Evolutionary conservation across 2,797 vertebrate species (phyloP).

Genomic region (Schizothorax lantsangensis): DNA sequence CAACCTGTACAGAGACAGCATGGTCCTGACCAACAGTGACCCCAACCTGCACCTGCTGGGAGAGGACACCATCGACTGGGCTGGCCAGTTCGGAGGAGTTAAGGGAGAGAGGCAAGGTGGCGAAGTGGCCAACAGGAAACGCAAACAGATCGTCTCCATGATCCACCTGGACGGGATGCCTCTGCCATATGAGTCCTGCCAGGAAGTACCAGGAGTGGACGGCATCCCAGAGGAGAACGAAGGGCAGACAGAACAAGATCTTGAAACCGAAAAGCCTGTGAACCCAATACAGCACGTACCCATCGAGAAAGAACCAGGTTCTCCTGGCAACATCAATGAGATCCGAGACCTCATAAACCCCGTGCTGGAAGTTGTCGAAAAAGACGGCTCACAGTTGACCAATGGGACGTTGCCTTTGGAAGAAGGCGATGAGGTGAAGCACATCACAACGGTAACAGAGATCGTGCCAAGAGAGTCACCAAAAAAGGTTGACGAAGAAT

Average conservation of each 20-base stretch:
- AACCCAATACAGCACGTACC: background rate
- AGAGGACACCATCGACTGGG: constrained; percentile 87
- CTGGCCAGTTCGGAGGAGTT: constrained; percentile 69
- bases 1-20: constrained; percentile 96
- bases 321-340: constrained; percentile 76
- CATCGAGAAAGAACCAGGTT: constrained; percentile 57
- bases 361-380: constrained; percentile 68
- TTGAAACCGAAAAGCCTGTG: constrained; percentile 33
- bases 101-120: constrained; percentile 45
- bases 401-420: constrained; percentile 69
- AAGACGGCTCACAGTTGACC: background rate
- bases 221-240: constrained; percentile 76
- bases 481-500: constrained; percentile 42
- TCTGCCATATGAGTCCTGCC: constrained; percentile 79
- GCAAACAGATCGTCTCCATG: constrained; percentile 93
- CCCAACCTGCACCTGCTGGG: constrained; percentile 91
- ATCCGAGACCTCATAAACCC: constrained; percentile 82
- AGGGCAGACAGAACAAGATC: constrained; percentile 32
- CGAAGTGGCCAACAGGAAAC: constrained; percentile 69
- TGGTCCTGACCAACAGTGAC: constrained; percentile 92
- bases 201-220: constrained; percentile 79
- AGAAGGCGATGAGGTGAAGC: constrained; percentile 66
- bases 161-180: constrained; percentile 81
- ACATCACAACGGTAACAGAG: constrained; percentile 62
- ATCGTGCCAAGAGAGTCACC: constrained; percentile 57